Base-by-base conservation (phyloP, 2,113 vertebrate genomes). In the Xenotilapia caudafasciata region DNA sequence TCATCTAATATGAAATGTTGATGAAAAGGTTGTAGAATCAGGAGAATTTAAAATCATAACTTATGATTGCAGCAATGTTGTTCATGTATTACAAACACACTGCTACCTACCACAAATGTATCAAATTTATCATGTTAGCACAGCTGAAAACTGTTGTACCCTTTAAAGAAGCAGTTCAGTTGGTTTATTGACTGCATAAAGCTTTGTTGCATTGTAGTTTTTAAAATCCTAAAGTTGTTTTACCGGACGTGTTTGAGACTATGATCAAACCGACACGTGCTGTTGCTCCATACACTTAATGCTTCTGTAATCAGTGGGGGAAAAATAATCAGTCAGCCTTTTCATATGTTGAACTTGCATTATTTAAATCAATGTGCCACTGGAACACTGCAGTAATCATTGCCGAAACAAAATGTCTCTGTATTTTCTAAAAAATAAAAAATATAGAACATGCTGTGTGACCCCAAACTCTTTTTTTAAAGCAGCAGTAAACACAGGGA, bases 191-290 rank as follows among this genome's bases (percentile, higher is more conserved):
- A 49, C 10, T n/a, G 45, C 45, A 47, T 19, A 15, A 28, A 77
- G 70, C 42, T 47, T 49, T 49, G 70, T 77, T 47, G 68, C 40
- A 47, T 17, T 77, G 19, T 19, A 49, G 15, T 73, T 23, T 42
- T 73, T 26, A 10, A 70, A 10, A 26, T 15, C 7, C 33, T 65
- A 21, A 70, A 42, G 65, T 42, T 70, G 38, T 73, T 73, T 73
- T 45, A 45, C 68, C 5, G 68, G 40, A 9, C 6, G 4, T 2
- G 8, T 28, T 26, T 73, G 65, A 45, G 38, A 26, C 38, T 23
- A 3, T 45, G n/a, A 17, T 26, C 38, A 42, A 45, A 45, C 40
- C 13, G 0, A 73, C 38, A 17, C 0, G 3, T 23, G 13, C 65
- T 45, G 40, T 17, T 73, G 13, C 38, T 42, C 38, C 65, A 73